phyloP scores from a whole-genome alignment of 2,888 invertebrate species.

The Entomobrya multifasciata region DNA sequence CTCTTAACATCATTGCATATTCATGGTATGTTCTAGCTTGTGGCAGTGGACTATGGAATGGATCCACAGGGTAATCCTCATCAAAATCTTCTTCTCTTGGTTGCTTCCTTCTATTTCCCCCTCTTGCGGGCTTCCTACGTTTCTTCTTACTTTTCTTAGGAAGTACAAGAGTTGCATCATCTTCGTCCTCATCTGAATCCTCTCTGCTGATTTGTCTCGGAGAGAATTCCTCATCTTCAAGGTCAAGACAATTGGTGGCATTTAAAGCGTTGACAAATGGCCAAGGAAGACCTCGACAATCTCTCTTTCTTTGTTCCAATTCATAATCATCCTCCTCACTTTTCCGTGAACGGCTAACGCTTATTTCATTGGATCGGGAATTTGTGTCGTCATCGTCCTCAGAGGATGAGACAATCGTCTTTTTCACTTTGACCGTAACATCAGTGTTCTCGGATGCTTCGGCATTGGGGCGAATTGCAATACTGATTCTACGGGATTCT shows the following conservation, averaged over 20 bases:
- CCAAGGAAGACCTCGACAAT: conserved; percentile 62
- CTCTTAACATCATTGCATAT: conserved; percentile 61
- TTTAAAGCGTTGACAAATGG: conserved; percentile 61
- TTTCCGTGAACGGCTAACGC: background rate
- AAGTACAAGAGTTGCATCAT: conserved; percentile 54
- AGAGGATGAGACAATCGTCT: background rate
- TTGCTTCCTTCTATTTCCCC: conserved; percentile 35
- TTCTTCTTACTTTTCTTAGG: conserved; percentile 39
- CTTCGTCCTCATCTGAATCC: conserved; percentile 40
- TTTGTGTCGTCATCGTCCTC: background rate
- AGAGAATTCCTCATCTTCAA: conserved; percentile 31
- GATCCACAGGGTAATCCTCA: conserved; percentile 49
- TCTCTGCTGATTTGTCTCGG: background rate
- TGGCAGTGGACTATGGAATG: conserved; percentile 49
- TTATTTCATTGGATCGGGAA: conserved; percentile 51
- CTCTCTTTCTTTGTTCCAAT: conserved; percentile 41
- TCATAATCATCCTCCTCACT: conserved; percentile 5
- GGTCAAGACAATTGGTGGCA: conserved; percentile 52
- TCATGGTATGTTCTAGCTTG: conserved; percentile 55
- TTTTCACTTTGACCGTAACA: conserved; percentile 49
- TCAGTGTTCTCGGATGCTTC: conserved; percentile 49
- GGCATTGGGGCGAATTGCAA: conserved; percentile 47
- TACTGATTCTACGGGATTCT: conserved; percentile 56
- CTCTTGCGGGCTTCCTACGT: conserved; percentile 14
- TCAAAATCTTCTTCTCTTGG: conserved; percentile 49